These are phyloP conservation scores for Drosophila barbarae DNA, from an alignment of 2,888 invertebrate species.

Conservation along the genomic window DNA sequence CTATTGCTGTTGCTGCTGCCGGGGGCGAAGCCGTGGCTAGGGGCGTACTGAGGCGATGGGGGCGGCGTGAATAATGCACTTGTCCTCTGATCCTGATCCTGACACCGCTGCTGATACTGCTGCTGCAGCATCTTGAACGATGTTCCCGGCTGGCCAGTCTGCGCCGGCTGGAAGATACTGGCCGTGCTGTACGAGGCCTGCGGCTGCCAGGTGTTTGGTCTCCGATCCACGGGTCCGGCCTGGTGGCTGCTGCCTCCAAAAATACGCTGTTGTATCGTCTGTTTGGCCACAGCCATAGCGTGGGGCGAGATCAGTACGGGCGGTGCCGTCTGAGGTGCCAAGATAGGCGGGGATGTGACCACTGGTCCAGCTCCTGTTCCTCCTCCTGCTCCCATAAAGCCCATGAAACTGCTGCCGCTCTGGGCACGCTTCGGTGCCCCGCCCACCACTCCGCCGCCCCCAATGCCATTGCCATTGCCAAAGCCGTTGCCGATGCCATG, in stretches of 20 bases:
- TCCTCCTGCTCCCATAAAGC: constrained; percentile 8
- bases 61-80: constrained; percentile 60
- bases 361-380: constrained; percentile 1
- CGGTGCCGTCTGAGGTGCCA: constrained; percentile 43
- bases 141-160: constrained; percentile 19
- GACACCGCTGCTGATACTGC: constrained; percentile 63
- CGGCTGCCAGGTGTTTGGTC: constrained; percentile 58
- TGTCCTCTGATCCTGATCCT: constrained; percentile 36
- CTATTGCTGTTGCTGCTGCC: constrained; percentile 10
- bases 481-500: constrained; percentile 69
- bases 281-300: constrained; percentile 78
- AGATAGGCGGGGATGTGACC: constrained; percentile 49
- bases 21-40: constrained; percentile 38
- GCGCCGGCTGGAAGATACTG: constrained; percentile 62
- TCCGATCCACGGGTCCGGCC: not conserved
- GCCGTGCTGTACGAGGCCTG: constrained; percentile 57
- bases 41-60: constrained; percentile 56
- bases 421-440: constrained; percentile 42
- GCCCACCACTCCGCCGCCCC: constrained; percentile 9
- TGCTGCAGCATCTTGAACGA: constrained; percentile 62
- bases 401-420: constrained; percentile 45
- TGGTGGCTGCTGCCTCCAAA: constrained; percentile 39
- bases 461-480: constrained; percentile 22
- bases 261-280: constrained; percentile 72
- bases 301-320: constrained; percentile 57